phyloP scores from a whole-genome alignment of 2,888 invertebrate genomes.

The Zootermopsis nevadensis region DNA sequence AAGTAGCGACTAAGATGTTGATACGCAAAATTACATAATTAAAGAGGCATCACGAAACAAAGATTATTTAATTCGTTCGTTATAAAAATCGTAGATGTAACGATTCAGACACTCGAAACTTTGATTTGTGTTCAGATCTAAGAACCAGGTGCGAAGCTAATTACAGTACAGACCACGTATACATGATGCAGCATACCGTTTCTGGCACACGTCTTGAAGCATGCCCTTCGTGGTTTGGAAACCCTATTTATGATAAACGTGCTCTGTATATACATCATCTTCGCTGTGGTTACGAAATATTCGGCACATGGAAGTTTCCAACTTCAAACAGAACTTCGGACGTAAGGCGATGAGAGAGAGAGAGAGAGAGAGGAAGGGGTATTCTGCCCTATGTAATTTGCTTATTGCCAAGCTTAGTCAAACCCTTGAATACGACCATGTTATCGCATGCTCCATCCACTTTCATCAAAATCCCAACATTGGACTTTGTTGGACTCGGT shows the following conservation, averaged over 20 bases:
- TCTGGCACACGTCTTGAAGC: neutral
- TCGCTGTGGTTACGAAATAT: constrained; percentile 3
- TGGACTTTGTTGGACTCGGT: constrained; percentile 23
- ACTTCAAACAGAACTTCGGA: constrained; percentile 21
- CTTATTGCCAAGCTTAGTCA: constrained; percentile 42
- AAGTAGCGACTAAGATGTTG: too few species aligned
- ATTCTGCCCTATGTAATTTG: constrained; percentile 34
- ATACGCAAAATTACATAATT: too few species aligned
- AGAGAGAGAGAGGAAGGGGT: neutral
- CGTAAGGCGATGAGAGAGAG: neutral
- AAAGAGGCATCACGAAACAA: too few species aligned
- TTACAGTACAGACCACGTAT: neutral
- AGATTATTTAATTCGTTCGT: too few species aligned
- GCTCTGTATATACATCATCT: constrained; percentile 20
- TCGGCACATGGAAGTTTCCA: constrained; percentile 18
- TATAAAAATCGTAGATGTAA: too few species aligned
- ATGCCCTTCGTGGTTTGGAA: neutral
- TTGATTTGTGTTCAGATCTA: neutral
- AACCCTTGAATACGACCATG: constrained; percentile 1
- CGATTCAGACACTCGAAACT: neutral
- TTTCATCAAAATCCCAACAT: constrained; percentile 16
- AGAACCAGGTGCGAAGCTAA: neutral
- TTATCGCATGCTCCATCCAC: constrained; percentile 10
- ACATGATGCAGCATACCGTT: neutral
- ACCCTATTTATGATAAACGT: constrained; percentile 14